Evolutionary conservation across 2,113 vertebrate species (phyloP), one percentile per base, ranked within the genome.

Genomic region (Ptilorrhoa leucosticta): DNA sequence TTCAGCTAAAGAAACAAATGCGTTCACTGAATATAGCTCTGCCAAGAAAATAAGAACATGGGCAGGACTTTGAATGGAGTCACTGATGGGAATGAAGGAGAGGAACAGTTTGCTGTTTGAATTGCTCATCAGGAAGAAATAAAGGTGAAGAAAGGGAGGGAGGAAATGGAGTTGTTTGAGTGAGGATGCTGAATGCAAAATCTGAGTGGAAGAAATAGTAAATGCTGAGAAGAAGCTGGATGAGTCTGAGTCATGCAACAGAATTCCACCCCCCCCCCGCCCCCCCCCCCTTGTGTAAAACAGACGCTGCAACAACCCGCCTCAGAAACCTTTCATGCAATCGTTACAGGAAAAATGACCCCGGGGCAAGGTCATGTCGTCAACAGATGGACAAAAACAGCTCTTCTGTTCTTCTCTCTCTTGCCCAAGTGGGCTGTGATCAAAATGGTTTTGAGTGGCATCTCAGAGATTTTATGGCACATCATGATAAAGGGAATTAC

Each of bases 71-170:
- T 94, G 93, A 96, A 94, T 93, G 90, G 88, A 97, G 88, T 93
- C 92, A 92, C 96, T 93, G 92, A 96, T 94, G 89, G 93, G 92
- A 96, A 92, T 75, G 77, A 94, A 96, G 92, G 37, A 94, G 83
- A 92, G 83, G 76, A 93, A 92, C 60, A 83, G 92, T 96, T 93
- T 95, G 83, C 83, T 83, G 53, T 86, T 90, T 96, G 96, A 96
- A 95, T 95, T 93, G 94, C 96, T 96, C 96, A 96, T 97, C 92
- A 94, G 92, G 94, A 96, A 83, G 85, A 93, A 96, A 96, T 93
- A 92, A 87, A 97, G 94, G 94, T 97, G 93, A 83, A 96, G 72
- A 92, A 94, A 95, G 48, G 60, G 71, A 97, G 65, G 40, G 77
- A 93, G 96, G 94, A 96, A 97, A 94, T 87, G 45, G 87, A 86